Base-by-base conservation (phyloP, 2,113 vertebrate genomes). In the Myanophis thanlyinensis region DNA sequence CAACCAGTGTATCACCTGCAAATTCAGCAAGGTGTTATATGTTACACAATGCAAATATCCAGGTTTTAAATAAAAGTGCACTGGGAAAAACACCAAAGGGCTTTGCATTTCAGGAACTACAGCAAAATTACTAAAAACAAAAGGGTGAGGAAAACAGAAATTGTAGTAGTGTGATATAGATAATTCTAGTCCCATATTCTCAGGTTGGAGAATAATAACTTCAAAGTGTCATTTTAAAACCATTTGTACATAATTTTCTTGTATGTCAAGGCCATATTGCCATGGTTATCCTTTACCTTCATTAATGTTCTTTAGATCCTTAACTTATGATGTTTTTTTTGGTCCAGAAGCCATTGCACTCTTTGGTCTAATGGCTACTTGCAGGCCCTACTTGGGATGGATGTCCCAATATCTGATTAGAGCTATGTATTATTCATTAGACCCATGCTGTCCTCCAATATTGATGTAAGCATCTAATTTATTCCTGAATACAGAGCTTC, bases 1-100 rank as follows among this genome's bases (percentile, higher is more conserved):
- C 49, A 47, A 54, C 23, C 40, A 84, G 53, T 23, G 35, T 91
- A 49, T 62, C 22, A 87, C 48, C 80, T 73, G 53, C 92, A 89
- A 89, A 89, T 92, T 46, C 73, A 85, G 30, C 73, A 85, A 47
- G 48, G n/a, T 89, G 89, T 89, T 89, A 11, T 52, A 85, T 89
- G 27, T 48, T 56, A 30, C 22, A 49, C 92, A 92, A 89, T 85
- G 52, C 51, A 89, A 59, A 85, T 47, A 56, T 2, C 51, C 73
- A 51, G 22, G 46, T 56, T 89, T 89, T 85, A 49, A 85, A 35
- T 52, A 87, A 91, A 18, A 80, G 35, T 52, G 30, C 27, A 35
- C 49, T 92, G n/a, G 56, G 25, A 40, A 85, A 92, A 22, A 4
- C 44, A 89, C 73, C 87, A 92, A 92, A 48, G 12, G 11, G 20